A percentile compares a stretch with the other conserved stretches of the same genome.
Evolutionary conservation across 2,888 invertebrate genomes (phyloP).

Genomic region (Xanthia icteritia): DNA sequence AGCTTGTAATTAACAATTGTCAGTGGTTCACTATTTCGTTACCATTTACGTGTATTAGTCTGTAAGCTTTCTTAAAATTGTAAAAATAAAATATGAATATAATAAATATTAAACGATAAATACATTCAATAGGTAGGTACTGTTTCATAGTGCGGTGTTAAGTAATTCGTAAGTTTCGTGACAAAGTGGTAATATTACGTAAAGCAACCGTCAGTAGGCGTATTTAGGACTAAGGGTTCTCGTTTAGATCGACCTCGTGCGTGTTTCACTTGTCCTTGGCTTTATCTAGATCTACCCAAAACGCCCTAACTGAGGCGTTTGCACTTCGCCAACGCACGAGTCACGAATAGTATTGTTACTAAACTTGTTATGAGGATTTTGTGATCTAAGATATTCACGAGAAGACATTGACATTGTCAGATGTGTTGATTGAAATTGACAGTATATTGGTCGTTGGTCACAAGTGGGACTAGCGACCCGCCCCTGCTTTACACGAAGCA

Average conservation of each 20-base stretch:
- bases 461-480: background rate
- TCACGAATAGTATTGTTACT: background rate
- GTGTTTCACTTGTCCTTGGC: conserved; percentile 41
- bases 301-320: conserved; percentile 1
- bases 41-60: too few species aligned
- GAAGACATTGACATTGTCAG: background rate
- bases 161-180: conserved; percentile 25
- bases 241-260: conserved; percentile 31
- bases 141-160: background rate
- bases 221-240: conserved; percentile 10
- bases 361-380: background rate
- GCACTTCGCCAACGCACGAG: background rate
- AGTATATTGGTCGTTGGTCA: background rate
- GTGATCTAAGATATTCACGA: background rate
- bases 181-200: conserved; percentile 13
- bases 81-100: too few species aligned
- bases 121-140: background rate
- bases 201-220: conserved; percentile 7
- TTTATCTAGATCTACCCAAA: conserved; percentile 42
- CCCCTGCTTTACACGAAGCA: too few species aligned
- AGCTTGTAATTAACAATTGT: too few species aligned
- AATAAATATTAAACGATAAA: background rate
- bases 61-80: too few species aligned
- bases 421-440: background rate
- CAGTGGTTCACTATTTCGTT: too few species aligned